Conservation (phyloP, 2,797 vertebrate genomes). For the Lepidocolaptes lacrymiger region DNA sequence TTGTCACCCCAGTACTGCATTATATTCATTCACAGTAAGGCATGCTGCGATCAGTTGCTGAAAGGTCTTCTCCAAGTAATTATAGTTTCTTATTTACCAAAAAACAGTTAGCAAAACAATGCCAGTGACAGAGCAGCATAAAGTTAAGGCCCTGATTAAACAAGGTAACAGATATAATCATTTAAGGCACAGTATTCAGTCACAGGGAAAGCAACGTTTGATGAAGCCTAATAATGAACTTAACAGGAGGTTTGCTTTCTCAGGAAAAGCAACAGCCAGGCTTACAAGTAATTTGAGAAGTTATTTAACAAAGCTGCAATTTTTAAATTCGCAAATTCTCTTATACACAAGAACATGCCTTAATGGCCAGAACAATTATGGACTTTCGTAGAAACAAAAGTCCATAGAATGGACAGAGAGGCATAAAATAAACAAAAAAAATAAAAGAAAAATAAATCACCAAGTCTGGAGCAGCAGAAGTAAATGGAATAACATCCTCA, state of each 20-base stretch:
- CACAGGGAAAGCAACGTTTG: background rate
- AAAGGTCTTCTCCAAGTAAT: background rate
- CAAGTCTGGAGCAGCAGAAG: background rate
- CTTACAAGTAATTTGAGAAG: background rate
- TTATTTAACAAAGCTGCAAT: background rate
- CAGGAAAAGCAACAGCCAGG: background rate
- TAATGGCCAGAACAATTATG: background rate
- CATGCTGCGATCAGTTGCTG: background rate
- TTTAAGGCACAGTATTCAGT: background rate
- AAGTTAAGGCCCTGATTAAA: background rate
- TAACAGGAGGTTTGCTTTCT: background rate
- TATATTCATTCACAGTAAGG: background rate
- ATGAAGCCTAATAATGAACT: background rate
- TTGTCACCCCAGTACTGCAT: background rate
- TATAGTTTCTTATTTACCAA: background rate
- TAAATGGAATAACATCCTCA: background rate
- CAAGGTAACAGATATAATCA: background rate
- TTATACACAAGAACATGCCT: background rate
- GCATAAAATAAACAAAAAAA: background rate
- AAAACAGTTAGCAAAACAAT: background rate
- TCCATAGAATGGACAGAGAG: background rate
- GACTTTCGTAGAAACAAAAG: background rate
- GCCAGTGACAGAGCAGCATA: background rate
- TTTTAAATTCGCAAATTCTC: background rate
- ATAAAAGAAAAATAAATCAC: background rate